phyloP scores from a whole-genome alignment of 64 coral and sea anemone species.

The Porites lutea region DNA sequence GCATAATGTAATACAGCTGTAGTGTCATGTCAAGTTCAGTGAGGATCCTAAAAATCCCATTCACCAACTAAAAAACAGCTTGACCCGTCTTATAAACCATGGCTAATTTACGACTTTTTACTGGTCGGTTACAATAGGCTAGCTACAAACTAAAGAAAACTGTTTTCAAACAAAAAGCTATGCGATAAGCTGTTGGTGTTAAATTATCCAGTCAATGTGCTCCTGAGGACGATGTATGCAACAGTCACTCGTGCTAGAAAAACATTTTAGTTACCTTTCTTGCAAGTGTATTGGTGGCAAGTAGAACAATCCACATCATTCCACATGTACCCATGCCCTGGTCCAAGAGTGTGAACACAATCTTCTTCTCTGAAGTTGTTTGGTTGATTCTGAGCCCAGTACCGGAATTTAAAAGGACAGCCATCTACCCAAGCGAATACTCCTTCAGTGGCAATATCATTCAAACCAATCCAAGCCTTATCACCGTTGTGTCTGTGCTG shows the following conservation, averaged over 20 bases:
- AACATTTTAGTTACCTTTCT: neutral
- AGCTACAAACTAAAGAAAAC: too few relatives aligned
- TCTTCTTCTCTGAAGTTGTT: conserved; percentile 1
- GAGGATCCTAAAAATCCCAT: too few relatives aligned
- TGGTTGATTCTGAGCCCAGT: neutral
- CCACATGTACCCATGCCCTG: neutral
- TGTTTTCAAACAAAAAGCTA: too few relatives aligned
- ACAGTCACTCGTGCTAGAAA: too few relatives aligned
- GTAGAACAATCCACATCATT: conserved; percentile 40
- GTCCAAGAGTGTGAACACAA: conserved; percentile 46
- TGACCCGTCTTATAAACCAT: too few relatives aligned
- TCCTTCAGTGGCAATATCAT: conserved; percentile 20
- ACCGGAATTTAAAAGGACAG: neutral
- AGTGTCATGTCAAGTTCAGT: too few relatives aligned
- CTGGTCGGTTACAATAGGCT: too few relatives aligned
- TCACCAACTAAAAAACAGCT: conserved; percentile 68
- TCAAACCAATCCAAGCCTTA: conserved; percentile 6
- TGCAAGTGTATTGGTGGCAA: conserved; percentile 30
- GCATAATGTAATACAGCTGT: too few relatives aligned
- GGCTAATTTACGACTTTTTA: too few relatives aligned
- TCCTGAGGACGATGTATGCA: too few relatives aligned
- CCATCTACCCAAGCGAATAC: neutral
- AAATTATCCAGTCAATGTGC: too few relatives aligned
- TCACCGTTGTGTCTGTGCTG: conserved; percentile 24
- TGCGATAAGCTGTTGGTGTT: too few relatives aligned